Evolutionary conservation across 2,113 vertebrate genomes (phyloP), one percentile per base, ranked within the genome.

Genomic region (Gracilinanus agilis): DNA sequence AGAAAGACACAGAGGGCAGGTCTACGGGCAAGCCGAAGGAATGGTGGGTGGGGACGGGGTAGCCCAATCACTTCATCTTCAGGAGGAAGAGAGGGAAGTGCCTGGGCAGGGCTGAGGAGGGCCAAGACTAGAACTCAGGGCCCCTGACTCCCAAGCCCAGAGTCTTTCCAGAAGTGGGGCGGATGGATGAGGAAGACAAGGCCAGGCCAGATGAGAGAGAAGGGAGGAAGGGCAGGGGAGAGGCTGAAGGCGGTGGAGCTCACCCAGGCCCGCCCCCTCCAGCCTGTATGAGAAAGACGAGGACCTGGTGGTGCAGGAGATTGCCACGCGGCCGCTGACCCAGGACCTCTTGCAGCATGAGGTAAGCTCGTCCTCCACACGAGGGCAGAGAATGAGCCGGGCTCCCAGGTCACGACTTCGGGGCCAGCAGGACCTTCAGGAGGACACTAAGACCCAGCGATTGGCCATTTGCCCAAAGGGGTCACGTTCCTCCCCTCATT

Each of bases 301-400:
- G 40, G 93, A 99, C 92, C 98, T 99, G 98, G 98, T 98, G 93
- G 96, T 99, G 95, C 98, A 97, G 90, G 99, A 99, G 95, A 94
- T 99, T 34, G 98, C 98, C 0, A 97, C 96, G 19, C 95, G 98
- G 67, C 99, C 99, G 0, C 98, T 99, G 89, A 97, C 98, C 94
- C 99, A 99, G 96, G 99, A 99, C 95, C 97, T 99, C 53, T 97
- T 99, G 88, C 98, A 97, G 89, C 98, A 99, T 83, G 98, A 99
- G 13, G 99, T 99, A 40, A 40, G 67, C 34, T 8, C 13, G 2
- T 5, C 9, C 9, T 61, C 8, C 10, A 1, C 12, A 27, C 56
- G 10, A 61, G 61, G 61, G 61, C 0, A 34, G 16, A 19, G 34
- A 21, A 34, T 0, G 34, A 21, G n/a, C 49, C 49, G n/a, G n/a